phyloP scores from a whole-genome alignment of 1,140 invertebrate genomes.

The Dreissena polymorpha region DNA sequence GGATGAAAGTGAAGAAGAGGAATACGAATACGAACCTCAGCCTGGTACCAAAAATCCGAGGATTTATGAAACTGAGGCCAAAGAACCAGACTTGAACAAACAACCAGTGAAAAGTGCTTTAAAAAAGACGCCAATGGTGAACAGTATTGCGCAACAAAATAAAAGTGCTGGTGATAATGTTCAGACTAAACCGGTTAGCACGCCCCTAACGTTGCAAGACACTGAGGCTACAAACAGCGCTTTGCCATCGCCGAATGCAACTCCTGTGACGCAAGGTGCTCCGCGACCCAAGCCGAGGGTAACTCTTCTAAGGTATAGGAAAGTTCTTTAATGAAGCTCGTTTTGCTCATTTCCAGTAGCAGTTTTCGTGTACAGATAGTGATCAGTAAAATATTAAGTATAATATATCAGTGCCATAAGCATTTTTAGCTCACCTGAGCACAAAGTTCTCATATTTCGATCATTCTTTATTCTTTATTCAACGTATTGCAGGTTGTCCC shows the following conservation, averaged over 20 bases:
- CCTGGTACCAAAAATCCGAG: slow-evolving; percentile 26
- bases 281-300: slow-evolving; percentile 59
- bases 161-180: slow-evolving; percentile 48
- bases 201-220: too few species aligned
- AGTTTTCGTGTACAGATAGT: too few species aligned
- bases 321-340: too few species aligned
- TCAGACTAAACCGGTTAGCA: slow-evolving; percentile 55
- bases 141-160: slow-evolving; percentile 16
- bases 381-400: too few species aligned
- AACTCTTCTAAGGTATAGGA: slow-evolving; percentile 53
- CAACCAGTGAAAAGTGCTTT: slow-evolving; percentile 77
- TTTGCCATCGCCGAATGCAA: slow-evolving; percentile 61
- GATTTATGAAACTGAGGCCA: slow-evolving; percentile 65
- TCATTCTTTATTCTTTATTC: too few species aligned
- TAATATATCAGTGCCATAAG: too few species aligned
- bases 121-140: slow-evolving; percentile 58
- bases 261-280: slow-evolving; percentile 55
- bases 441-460: too few species aligned
- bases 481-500: too few species aligned
- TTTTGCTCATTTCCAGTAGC: too few species aligned
- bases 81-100: slow-evolving; percentile 74
- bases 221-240: too few species aligned
- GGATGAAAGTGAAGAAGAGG: slow-evolving; percentile 51
- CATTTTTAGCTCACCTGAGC: too few species aligned
- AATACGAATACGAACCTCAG: slow-evolving; percentile 20